phyloP scores from a whole-genome alignment of 2,888 invertebrate genomes.

The Lasioglossum oenotherae region DNA sequence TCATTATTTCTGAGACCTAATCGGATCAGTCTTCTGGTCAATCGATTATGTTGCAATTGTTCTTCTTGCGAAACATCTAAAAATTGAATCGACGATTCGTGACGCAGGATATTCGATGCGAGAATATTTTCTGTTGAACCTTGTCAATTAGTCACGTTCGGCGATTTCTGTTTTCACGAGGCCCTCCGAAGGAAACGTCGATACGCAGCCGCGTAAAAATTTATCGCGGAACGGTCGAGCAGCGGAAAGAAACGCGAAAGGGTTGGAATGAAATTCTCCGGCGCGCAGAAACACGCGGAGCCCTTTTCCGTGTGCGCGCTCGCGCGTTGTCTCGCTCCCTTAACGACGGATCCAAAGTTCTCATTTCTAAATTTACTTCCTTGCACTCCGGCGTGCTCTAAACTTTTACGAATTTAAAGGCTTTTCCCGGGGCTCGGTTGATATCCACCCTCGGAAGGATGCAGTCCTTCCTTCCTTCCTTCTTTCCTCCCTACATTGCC shows the following conservation, averaged over 20 bases:
- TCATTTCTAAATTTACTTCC: constrained; percentile 62
- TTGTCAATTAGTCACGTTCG: constrained; percentile 14
- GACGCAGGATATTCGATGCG: background rate
- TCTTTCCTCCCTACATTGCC: background rate
- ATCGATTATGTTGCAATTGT: background rate
- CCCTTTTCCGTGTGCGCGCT: background rate
- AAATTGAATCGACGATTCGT: background rate
- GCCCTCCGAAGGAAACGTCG: constrained; percentile 33
- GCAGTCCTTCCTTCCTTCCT: constrained; percentile 38
- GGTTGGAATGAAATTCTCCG: constrained; percentile 46
- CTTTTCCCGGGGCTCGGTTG: constrained; percentile 52
- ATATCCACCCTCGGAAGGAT: constrained; percentile 45
- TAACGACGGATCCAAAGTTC: constrained; percentile 56
- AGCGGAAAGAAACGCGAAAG: constrained; percentile 22
- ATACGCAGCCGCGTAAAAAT: constrained; percentile 22
- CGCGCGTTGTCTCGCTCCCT: constrained; percentile 23
- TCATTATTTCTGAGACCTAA: background rate
- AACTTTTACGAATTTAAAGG: constrained; percentile 66
- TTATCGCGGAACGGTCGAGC: constrained; percentile 10
- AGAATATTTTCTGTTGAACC: background rate
- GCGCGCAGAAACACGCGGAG: constrained; percentile 12
- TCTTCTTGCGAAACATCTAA: background rate
- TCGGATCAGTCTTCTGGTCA: background rate
- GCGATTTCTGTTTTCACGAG: constrained; percentile 4
- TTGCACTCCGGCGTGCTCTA: constrained; percentile 52